Conservation (phyloP, 2,888 invertebrate species). For the Lasioglossum lativentre region DNA sequence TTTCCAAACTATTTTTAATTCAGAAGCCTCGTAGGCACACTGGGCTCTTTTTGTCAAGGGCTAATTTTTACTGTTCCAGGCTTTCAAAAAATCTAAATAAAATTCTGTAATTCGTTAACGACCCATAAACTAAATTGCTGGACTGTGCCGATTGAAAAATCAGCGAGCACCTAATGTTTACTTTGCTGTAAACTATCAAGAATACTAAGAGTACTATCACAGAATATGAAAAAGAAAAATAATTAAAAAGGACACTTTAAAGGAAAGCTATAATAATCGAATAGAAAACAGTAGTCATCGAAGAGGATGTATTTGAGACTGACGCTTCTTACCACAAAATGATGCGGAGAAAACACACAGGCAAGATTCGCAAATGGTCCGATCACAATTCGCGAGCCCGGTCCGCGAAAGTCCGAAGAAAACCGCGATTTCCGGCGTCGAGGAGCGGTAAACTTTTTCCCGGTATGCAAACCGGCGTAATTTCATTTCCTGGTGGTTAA, state of each 20-base stretch:
- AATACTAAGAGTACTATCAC: no score
- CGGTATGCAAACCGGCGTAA: constrained; percentile 4
- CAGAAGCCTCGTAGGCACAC: no score
- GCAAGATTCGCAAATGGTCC: neutral
- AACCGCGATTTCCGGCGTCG: neutral
- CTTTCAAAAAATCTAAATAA: neutral
- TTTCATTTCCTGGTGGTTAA: constrained; percentile 8
- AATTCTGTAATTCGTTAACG: neutral
- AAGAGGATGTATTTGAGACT: neutral
- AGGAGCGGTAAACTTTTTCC: neutral
- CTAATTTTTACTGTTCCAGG: neutral
- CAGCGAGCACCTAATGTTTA: no score
- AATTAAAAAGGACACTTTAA: no score
- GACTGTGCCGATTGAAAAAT: neutral
- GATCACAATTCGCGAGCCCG: neutral
- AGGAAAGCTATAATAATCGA: neutral
- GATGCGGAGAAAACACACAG: neutral
- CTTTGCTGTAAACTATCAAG: no score
- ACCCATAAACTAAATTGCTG: no score
- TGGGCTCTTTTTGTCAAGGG: no score
- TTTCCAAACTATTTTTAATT: neutral
- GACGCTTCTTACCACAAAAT: neutral
- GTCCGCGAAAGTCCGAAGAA: neutral
- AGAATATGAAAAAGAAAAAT: no score
- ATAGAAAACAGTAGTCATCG: neutral